phyloP scores from a whole-genome alignment of 2,888 invertebrate genomes.

The Acleris cristana region DNA sequence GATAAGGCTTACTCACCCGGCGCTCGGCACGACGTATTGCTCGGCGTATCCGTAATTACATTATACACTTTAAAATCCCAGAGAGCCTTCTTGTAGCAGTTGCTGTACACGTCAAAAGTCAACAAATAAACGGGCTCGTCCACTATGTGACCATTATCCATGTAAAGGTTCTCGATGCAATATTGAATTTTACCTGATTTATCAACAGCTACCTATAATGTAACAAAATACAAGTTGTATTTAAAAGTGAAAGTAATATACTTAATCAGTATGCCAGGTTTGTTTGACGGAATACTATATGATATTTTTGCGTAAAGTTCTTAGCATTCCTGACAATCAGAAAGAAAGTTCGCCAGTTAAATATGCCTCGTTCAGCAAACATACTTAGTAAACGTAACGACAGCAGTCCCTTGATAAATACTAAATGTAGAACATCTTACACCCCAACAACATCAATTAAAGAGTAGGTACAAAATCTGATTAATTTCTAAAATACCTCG shows the following conservation, averaged over 20 bases:
- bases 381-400: too few relatives aligned
- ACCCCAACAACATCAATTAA: too few relatives aligned
- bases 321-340: too few relatives aligned
- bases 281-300: background rate
- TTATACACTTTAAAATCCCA: constrained; percentile 56
- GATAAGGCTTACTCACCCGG: constrained; percentile 51
- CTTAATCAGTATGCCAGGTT: background rate
- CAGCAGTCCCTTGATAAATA: too few relatives aligned
- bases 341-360: too few relatives aligned
- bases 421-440: too few relatives aligned
- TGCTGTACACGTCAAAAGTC: constrained; percentile 44
- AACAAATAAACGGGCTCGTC: constrained; percentile 52
- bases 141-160: constrained; percentile 72
- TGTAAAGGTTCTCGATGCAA: constrained; percentile 72
- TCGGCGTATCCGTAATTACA: constrained; percentile 58
- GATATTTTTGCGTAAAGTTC: background rate
- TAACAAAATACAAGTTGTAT: background rate
- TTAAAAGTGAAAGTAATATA: too few relatives aligned
- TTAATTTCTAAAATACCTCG: constrained; percentile 57
- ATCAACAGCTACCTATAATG: constrained; percentile 55
- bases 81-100: constrained; percentile 52
- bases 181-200: constrained; percentile 77
- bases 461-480: too few relatives aligned
- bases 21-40: constrained; percentile 58
- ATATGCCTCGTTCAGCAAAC: too few relatives aligned